Conservation (phyloP, 2,797 vertebrate species). For the Cryptoblepharus egeriae region DNA sequence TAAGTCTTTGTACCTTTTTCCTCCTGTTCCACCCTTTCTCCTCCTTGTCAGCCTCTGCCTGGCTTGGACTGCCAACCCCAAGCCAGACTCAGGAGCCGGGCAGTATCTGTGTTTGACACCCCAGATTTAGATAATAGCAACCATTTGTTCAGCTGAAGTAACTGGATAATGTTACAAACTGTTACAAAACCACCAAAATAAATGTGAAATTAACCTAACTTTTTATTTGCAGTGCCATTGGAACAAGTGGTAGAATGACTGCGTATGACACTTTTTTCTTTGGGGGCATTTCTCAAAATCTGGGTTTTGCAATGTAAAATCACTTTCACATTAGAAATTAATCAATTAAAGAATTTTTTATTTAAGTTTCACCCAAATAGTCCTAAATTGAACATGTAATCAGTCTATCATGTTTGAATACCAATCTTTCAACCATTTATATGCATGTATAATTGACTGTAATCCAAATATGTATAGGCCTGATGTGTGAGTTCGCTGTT, state of each 20-base stretch:
- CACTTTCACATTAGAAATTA: slow-evolving; percentile 37
- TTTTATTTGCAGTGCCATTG: slow-evolving; percentile 85
- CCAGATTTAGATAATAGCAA: neutral
- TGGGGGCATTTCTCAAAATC: slow-evolving; percentile 32
- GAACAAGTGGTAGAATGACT: slow-evolving; percentile 83
- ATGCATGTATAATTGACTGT: slow-evolving; percentile 4
- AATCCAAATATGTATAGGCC: neutral
- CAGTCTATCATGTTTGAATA: slow-evolving; percentile 18
- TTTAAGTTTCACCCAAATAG: neutral
- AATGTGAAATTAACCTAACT: slow-evolving; percentile 72
- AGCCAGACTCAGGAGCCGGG: too few relatives aligned
- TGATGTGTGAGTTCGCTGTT: neutral
- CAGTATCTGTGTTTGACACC: too few relatives aligned
- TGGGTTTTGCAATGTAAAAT: slow-evolving; percentile 5
- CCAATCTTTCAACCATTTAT: slow-evolving; percentile 8
- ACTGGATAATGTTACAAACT: slow-evolving; percentile 41
- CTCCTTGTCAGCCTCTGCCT: too few relatives aligned
- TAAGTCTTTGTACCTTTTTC: too few relatives aligned
- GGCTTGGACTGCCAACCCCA: too few relatives aligned
- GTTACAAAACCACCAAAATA: slow-evolving; percentile 39
- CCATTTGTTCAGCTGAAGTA: neutral
- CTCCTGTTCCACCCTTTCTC: too few relatives aligned
- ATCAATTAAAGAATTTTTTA: neutral
- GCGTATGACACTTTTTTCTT: slow-evolving; percentile 84
- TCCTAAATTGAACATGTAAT: neutral